Evolutionary conservation across 2,113 vertebrate species (phyloP), one percentile per base, ranked within the genome.

Genomic region (Microcebus jonahi): DNA sequence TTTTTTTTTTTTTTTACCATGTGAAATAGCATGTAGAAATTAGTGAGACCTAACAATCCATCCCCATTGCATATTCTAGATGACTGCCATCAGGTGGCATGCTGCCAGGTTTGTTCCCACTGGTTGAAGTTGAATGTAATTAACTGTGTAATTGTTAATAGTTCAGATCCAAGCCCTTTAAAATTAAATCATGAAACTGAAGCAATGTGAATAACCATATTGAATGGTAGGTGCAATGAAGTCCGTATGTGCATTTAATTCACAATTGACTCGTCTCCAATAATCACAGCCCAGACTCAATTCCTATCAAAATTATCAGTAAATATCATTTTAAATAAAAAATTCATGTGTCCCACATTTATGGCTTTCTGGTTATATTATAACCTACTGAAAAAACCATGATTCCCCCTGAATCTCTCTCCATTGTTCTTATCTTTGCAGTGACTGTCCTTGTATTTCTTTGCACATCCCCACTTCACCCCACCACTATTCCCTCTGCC

Each of bases 181-280:
- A 15, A 94, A 75, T 95, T 86, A 39, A 61, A 31, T 45, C 48
- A 89, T n/a, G n/a, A 93, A 89, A 84, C 34, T 29, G 34, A 88
- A 2, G 18, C 23, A 55, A 55, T 76, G 29, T 42, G 13, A 80
- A 55, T 71, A 92, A 80, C 76, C 53, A 65, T 23, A 29, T 59
- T 87, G 39, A 92, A 59, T 77, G 61, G 18, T 42, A 61, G 79
- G 0, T 86, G 9, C 12, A 85, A 89, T 91, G 34, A 68, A 75
- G 45, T 81, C 59, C 85, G 9, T 39, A 55, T 76, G 31, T 85
- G 31, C 12, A 59, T 34, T 93, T 95, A 71, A 91, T 70, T 90
- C 85, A 90, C 48, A 92, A 15, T 27, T 82, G 88, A 86, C 45
- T 81, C 76, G 21, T 59, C 6, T 67, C 18, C 7, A 53, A 34